Evolutionary conservation across 2,888 invertebrate genomes (phyloP), one percentile per base, ranked within the genome.

Genomic region (Lasioglossum zephyrum): DNA sequence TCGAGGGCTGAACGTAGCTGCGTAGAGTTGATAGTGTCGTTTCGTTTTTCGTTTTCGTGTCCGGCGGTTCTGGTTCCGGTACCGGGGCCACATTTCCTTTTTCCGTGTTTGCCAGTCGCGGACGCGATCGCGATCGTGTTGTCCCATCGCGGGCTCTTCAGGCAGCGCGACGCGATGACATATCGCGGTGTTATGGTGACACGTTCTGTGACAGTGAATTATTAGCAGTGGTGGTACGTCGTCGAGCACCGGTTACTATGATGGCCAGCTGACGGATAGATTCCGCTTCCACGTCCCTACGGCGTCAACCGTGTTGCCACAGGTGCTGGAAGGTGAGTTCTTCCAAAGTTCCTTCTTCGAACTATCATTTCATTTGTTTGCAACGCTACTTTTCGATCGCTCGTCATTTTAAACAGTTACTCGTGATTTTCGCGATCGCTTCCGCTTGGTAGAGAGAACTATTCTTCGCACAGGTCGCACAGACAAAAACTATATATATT

Each of bases 201-300:
- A 72, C 70, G 77, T 73, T 86, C 39, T 72, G 88, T 87, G 88
- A 79, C 69, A 77, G 88, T 90, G 92, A 86, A 77, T 79, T 81
- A 87, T 84, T 89, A 87, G 75, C 84, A 74, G 84, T 83, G 73
- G 26, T 47, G 44, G 81, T 69, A 13, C 66, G 41, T 88, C 75
- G 57, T 86, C 87, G 63, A 81, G 83, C 87, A 86, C 74, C 70
- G 88, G 84, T 88, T 86, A 89, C 76, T 82, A 90, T 73, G 88
- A 93, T 90, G 92, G 88, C 92, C 78, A 93, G 93, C 93, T 93
- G 94, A 94, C 94, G 93, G 93, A 93, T 94, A 92, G 86, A 91
- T 89, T 79, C 74, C 82, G 87, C 82, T 75, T 87, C 87, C 89
- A 85, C 81, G 81, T 89, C 81, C 83, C 81, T 79, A 82, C 82